Evolutionary conservation across 2,888 invertebrate genomes (phyloP).

Genomic region (Pheosia tremula): DNA sequence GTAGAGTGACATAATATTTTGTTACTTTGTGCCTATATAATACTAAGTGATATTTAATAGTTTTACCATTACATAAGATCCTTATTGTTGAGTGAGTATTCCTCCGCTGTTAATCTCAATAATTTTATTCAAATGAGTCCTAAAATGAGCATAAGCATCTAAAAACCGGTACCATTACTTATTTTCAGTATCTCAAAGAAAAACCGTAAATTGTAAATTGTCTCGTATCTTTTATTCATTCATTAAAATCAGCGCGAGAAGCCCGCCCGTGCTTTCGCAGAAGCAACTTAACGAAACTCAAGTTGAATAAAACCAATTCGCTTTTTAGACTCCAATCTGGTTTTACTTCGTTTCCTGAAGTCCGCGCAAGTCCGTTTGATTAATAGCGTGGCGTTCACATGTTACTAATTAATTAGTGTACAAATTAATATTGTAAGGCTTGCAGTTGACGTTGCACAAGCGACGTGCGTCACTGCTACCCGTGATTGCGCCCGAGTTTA

Average conservation of each 20-base stretch:
- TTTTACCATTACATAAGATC: too few relatives aligned
- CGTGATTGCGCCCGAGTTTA: conserved; percentile 58
- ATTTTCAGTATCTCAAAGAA: too few relatives aligned
- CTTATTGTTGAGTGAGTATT: too few relatives aligned
- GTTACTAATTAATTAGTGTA: conserved; percentile 77
- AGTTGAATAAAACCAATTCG: conserved; percentile 45
- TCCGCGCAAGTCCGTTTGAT: conserved; percentile 50
- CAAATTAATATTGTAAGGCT: conserved; percentile 76
- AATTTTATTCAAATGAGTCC: too few relatives aligned
- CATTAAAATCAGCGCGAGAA: conserved; percentile 30
- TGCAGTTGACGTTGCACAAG: conserved; percentile 69
- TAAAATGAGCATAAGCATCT: too few relatives aligned
- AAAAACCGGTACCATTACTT: too few relatives aligned
- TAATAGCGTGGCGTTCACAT: conserved; percentile 67
- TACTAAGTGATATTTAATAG: too few relatives aligned
- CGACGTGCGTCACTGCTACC: conserved; percentile 52
- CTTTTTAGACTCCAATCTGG: conserved; percentile 33
- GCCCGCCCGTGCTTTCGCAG: conserved; percentile 27
- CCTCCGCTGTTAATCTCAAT: too few relatives aligned
- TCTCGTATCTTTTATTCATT: not conserved
- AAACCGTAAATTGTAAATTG: too few relatives aligned
- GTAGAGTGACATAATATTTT: too few relatives aligned
- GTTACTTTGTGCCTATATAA: too few relatives aligned
- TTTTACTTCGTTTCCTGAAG: conserved; percentile 27
- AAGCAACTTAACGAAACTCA: conserved; percentile 36